Conservation (phyloP, 2,113 vertebrate species). For the Anarhynchus alexandrinus region DNA sequence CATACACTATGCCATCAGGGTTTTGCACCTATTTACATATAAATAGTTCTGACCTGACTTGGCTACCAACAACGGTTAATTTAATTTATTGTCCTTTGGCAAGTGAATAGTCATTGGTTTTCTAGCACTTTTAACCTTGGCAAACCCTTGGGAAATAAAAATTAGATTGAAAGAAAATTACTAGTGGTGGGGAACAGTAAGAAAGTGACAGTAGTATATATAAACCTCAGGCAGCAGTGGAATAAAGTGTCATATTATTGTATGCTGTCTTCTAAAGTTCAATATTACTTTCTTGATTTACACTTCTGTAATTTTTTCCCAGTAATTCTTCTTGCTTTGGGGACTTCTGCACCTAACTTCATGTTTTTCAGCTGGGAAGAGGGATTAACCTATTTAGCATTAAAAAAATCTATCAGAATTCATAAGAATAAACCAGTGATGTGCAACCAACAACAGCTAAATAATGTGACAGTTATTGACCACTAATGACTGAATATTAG, state of each 20-base stretch:
- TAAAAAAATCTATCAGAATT: not conserved
- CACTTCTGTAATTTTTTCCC: constrained; percentile 43
- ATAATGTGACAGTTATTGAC: not conserved
- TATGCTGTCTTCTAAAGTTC: constrained; percentile 69
- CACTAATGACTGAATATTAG: not conserved
- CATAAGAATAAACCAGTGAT: not conserved
- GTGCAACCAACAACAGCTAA: not conserved
- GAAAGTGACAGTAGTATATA: constrained; percentile 82
- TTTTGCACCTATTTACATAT: constrained; percentile 76
- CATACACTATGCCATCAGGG: constrained; percentile 52
- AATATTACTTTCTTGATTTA: constrained; percentile 78
- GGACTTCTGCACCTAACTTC: constrained; percentile 36
- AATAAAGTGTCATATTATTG: constrained; percentile 77
- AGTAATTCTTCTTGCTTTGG: constrained; percentile 41
- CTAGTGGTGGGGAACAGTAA: constrained; percentile 75
- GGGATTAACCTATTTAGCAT: constrained; percentile 36
- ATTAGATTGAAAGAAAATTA: constrained; percentile 84
- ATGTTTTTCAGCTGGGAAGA: constrained; percentile 44
- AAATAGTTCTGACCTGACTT: constrained; percentile 74
- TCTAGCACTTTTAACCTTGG: constrained; percentile 80
- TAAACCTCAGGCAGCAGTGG: constrained; percentile 73
- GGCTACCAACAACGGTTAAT: constrained; percentile 73
- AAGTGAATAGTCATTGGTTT: constrained; percentile 76
- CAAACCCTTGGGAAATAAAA: constrained; percentile 83
- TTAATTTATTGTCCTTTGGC: constrained; percentile 80